phyloP scores from a whole-genome alignment of 2,113 vertebrate species.

The Hemibagrus wyckioides region DNA sequence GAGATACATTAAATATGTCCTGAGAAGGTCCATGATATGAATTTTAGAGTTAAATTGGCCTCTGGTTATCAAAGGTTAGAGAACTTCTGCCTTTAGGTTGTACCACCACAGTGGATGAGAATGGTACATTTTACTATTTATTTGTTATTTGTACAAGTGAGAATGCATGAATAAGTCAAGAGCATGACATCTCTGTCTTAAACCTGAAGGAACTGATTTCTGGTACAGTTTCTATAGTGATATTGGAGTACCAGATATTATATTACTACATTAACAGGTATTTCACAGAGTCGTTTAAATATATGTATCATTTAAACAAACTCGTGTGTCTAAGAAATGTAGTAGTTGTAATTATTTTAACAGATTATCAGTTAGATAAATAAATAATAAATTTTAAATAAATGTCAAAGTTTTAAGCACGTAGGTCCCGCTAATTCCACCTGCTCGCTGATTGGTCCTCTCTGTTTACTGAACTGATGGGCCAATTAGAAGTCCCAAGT shows the following conservation, averaged over 20 bases:
- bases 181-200: background rate
- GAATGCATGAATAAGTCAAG: background rate
- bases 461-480: slow-evolving; percentile 48
- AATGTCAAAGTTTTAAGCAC: no score
- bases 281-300: background rate
- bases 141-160: background rate
- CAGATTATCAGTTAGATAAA: background rate
- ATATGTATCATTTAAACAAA: background rate
- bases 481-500: slow-evolving; percentile 63
- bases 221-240: background rate
- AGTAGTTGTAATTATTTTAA: background rate
- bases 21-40: background rate
- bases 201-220: background rate
- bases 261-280: background rate
- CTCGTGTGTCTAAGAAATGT: background rate
- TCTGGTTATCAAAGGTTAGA: background rate
- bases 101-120: background rate
- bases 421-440: slow-evolving; percentile 17
- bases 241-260: background rate
- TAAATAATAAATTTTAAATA: no score
- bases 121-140: background rate
- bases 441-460: slow-evolving; percentile 16
- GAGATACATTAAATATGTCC: background rate
- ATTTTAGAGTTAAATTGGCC: background rate
- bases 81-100: background rate